Conservation (phyloP, 2,797 vertebrate genomes). For the Hafferia zeledoni region DNA sequence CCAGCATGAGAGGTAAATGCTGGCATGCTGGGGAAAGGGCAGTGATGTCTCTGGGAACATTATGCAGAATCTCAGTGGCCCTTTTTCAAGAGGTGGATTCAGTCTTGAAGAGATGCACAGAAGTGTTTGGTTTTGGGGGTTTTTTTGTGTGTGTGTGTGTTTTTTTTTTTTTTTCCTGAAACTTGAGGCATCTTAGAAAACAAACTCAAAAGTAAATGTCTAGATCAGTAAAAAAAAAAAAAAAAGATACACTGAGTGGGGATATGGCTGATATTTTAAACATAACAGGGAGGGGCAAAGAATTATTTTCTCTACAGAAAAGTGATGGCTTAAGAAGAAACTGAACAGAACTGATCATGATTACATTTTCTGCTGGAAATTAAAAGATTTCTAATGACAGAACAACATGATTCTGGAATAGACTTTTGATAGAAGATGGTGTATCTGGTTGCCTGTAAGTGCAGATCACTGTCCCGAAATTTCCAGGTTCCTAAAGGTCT, state of each 20-base stretch:
- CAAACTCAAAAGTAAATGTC: background rate
- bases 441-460: background rate
- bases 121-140: background rate
- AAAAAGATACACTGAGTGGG: background rate
- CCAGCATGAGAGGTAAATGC: background rate
- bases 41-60: background rate
- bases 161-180: background rate
- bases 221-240: background rate
- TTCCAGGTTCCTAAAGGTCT: background rate
- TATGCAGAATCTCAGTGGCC: background rate
- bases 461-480: background rate
- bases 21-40: background rate
- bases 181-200: background rate
- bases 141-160: background rate
- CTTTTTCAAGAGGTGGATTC: background rate
- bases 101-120: background rate
- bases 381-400: background rate
- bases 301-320: background rate
- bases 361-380: background rate
- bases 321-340: background rate
- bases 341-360: background rate
- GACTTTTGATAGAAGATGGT: background rate
- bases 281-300: background rate
- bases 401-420: background rate
- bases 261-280: background rate